Evolutionary conservation across 2,888 invertebrate genomes (phyloP).

Genomic region (Diplazon laetatorius): DNA sequence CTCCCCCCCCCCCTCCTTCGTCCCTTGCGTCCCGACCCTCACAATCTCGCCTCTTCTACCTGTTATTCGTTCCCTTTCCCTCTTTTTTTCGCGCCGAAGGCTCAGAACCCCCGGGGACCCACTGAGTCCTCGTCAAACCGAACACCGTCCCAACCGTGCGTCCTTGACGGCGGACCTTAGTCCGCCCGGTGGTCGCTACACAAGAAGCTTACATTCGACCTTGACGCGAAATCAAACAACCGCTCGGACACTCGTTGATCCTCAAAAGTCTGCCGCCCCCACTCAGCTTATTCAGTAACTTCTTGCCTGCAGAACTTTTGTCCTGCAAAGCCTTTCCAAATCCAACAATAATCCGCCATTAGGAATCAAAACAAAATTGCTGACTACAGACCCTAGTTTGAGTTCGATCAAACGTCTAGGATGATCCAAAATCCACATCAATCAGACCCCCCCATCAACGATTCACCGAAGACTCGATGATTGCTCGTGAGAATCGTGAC

Average conservation of each 20-base stretch:
- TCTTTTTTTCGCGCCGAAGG: neutral
- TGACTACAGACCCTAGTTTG: too few species aligned
- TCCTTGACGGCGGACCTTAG: constrained; percentile 4
- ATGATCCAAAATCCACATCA: too few species aligned
- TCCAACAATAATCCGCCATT: too few species aligned
- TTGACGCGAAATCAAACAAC: constrained; percentile 12
- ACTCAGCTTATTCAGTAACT: too few species aligned
- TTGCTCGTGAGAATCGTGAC: neutral
- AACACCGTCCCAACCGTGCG: neutral
- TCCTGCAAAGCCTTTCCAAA: too few species aligned
- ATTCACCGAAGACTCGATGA: too few species aligned
- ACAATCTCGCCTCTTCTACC: too few species aligned
- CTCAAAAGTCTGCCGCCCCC: neutral
- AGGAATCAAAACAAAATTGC: too few species aligned
- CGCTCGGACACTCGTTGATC: constrained; percentile 12
- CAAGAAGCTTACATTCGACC: constrained; percentile 21
- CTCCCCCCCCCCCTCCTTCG: too few species aligned
- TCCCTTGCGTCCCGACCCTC: too few species aligned
- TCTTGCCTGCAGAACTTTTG: constrained; percentile 2
- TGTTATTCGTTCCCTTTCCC: constrained; percentile 5
- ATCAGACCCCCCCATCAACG: too few species aligned
- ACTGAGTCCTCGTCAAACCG: constrained; percentile 14
- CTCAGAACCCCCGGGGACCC: constrained; percentile 32
- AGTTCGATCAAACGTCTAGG: too few species aligned
- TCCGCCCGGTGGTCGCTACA: neutral